phyloP scores from a whole-genome alignment of 2,113 vertebrate genomes.

The Spermophilus dauricus region DNA sequence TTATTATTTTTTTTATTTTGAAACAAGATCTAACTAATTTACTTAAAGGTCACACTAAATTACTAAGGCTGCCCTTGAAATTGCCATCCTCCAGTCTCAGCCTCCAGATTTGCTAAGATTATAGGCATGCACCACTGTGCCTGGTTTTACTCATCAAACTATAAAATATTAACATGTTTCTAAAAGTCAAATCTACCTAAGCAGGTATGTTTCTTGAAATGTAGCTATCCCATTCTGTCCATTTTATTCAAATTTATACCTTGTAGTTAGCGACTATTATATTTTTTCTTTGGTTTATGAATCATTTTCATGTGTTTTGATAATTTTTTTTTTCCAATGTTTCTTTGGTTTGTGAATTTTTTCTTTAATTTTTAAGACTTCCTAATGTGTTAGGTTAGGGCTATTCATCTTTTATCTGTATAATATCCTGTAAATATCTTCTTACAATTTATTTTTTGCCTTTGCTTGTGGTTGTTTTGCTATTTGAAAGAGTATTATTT shows the following conservation, averaged over 20 bases:
- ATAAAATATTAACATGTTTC: not conserved
- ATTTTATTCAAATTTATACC: not conserved
- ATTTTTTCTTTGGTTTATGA: not conserved
- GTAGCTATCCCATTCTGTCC: not conserved
- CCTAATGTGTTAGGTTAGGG: not conserved
- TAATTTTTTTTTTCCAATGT: not conserved
- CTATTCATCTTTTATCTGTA: not conserved
- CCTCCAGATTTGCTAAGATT: no score
- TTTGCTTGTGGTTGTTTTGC: not conserved
- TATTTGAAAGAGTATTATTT: not conserved
- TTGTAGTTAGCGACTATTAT: not conserved
- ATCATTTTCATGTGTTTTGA: not conserved
- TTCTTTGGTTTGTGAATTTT: not conserved
- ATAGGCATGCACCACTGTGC: no score
- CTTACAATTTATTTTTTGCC: not conserved
- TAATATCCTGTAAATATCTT: not conserved
- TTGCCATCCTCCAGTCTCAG: no score
- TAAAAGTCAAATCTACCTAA: not conserved
- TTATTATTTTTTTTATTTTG: no score
- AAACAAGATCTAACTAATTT: no score
- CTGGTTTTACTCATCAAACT: not conserved
- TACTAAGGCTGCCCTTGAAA: no score
- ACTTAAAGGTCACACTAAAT: no score
- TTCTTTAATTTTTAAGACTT: not conserved
- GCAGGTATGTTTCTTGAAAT: not conserved